Conservation (phyloP, 2,888 invertebrate genomes). For the Choristoneura rosaceana region DNA sequence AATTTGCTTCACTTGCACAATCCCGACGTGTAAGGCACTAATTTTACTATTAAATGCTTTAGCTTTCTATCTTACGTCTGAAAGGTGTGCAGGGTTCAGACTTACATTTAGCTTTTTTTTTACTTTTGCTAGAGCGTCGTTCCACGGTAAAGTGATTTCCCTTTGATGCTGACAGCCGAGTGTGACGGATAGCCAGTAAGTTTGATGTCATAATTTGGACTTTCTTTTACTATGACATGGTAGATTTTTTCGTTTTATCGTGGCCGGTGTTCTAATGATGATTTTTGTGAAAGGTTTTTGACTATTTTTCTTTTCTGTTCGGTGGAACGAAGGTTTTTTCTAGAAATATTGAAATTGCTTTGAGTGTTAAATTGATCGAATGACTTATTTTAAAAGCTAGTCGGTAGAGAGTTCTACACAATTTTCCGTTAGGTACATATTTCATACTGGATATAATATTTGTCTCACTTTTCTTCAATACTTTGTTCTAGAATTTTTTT, state of each 20-base stretch:
- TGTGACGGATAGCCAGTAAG: conserved; percentile 56
- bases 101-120: conserved; percentile 52
- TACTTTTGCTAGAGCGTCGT: conserved; percentile 48
- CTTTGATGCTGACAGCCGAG: conserved; percentile 56
- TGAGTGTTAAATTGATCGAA: not conserved
- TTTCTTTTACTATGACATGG: conserved; percentile 45
- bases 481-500: no score
- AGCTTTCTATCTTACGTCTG: conserved; percentile 44
- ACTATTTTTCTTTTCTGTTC: conserved; percentile 8
- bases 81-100: conserved; percentile 50
- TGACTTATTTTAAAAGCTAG: not conserved
- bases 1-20: conserved; percentile 42
- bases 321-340: conserved; percentile 9
- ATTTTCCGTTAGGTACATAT: not conserved
- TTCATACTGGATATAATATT: no score
- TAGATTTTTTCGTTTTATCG: conserved; percentile 24
- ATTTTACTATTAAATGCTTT: conserved; percentile 34
- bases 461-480: no score
- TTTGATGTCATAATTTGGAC: conserved; percentile 59
- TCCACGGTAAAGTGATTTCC: conserved; percentile 57
- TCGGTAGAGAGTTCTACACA: not conserved
- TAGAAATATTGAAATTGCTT: conserved; percentile 18
- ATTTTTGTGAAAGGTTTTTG: conserved; percentile 26
- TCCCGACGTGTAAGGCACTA: conserved; percentile 33
- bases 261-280: conserved; percentile 28